Base-by-base conservation (phyloP, 2,797 vertebrate genomes). In the Urocyon cinereoargenteus region DNA sequence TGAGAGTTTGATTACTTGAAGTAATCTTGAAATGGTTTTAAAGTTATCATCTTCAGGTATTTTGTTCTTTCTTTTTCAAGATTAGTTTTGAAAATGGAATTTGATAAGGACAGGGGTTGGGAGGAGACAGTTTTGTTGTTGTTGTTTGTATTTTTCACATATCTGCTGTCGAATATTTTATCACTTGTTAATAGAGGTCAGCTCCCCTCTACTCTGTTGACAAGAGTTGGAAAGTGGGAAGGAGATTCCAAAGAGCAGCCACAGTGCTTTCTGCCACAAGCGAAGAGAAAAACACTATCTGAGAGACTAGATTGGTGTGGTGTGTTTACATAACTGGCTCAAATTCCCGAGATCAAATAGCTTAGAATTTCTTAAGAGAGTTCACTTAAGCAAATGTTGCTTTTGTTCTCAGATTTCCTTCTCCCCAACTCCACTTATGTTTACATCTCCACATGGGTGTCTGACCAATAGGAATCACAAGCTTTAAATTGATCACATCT, bases 351-450 rank as follows among this genome's bases (percentile, higher is more conserved):
- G 26, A 95, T 83, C 88, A 96, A 96, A 90, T 92, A 94, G n/a
- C 31, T 86, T 93, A 93, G 79, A 66, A 85, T 79, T 95, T 96
- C 88, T 53, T 89, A 92, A 94, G 84, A 90, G 73, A 94, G 55
- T 96, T 96, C 53, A 26, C 45, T 77, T 86, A 95, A 84, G 10
- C 64, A 89, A 96, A 91, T 82, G 79, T 72, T 91, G 62, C 61
- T 91, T 96, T 93, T 86, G 26, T 96, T 94, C 53, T 95, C 77
- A 95, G 53, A 51, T 90, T 96, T 96, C 72, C 84, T 92, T 97
- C 86, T 91, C 31, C 73, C 49, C 62, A 86, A 83, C 53, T 78
- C 57, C 77, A 75, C 34, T 64, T 40, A n/a, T 86, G 59, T 96
- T 94, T 66, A 86, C 8, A 79, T 86, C 64, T 95, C 72, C 45